phyloP scores from a whole-genome alignment of 1,140 invertebrate species.

The Vollenhovia emeryi region DNA sequence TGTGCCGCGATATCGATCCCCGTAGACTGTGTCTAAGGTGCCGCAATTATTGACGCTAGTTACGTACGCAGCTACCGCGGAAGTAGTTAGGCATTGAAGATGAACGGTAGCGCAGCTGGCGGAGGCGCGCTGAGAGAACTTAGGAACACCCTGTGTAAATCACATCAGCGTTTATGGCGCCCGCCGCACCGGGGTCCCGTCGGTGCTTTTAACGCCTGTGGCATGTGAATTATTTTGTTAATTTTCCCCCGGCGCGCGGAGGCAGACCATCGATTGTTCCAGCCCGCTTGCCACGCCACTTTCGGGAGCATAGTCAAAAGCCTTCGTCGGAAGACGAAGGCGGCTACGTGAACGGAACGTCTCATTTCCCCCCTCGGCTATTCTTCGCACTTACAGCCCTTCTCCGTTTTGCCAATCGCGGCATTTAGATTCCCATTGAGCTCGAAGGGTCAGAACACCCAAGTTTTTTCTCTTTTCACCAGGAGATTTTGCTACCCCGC shows the following conservation, averaged over 20 bases:
- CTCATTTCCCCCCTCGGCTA: not conserved
- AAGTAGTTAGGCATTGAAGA: slow-evolving; percentile 53
- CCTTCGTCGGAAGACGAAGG: not conserved
- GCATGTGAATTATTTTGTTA: slow-evolving; percentile 73
- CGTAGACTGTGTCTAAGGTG: slow-evolving; percentile 4
- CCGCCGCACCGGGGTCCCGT: slow-evolving; percentile 20
- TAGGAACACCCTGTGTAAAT: slow-evolving; percentile 50
- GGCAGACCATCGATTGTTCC: slow-evolving; percentile 8
- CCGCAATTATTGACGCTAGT: slow-evolving; percentile 44
- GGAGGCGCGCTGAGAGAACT: slow-evolving; percentile 22
- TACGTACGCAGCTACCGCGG: slow-evolving; percentile 34
- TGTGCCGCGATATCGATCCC: slow-evolving; percentile 24
- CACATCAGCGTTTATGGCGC: slow-evolving; percentile 52
- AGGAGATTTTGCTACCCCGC: not conserved
- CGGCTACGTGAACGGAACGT: not conserved
- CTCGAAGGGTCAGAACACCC: not conserved
- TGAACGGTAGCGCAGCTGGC: slow-evolving; percentile 44
- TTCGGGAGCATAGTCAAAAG: not conserved
- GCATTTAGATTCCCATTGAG: slow-evolving; percentile 2
- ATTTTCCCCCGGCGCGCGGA: slow-evolving; percentile 45
- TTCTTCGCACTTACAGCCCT: not conserved
- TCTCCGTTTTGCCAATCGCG: not conserved
- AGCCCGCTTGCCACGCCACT: not conserved
- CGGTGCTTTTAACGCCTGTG: slow-evolving; percentile 54
- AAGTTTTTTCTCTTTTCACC: not conserved